These are phyloP conservation scores for Lethenteron reissneri DNA, from an alignment of 2,113 vertebrate genomes.

Conservation along the genomic window DNA sequence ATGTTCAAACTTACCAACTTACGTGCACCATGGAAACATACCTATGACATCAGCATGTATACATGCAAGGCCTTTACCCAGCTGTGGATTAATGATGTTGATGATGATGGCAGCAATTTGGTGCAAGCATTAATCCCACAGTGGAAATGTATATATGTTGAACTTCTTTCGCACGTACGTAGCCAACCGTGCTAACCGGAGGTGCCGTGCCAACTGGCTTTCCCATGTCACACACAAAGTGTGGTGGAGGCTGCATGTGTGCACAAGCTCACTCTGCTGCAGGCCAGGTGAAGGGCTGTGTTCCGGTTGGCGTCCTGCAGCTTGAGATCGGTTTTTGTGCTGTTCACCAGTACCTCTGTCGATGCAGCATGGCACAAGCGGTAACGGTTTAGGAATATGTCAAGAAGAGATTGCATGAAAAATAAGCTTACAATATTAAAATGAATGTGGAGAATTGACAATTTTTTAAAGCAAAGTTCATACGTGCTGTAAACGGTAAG, in stretches of 20 bases:
- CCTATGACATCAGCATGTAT: too few relatives aligned
- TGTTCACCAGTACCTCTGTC: conserved; percentile 54
- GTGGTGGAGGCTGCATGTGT: neutral
- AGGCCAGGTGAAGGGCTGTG: conserved; percentile 65
- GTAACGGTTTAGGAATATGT: too few relatives aligned
- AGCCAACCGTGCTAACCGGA: neutral
- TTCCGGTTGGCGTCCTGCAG: conserved; percentile 55
- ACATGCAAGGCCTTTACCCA: neutral
- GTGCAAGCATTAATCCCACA: neutral
- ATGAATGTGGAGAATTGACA: too few relatives aligned
- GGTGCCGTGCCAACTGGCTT: neutral
- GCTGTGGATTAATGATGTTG: neutral
- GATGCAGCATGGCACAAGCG: conserved; percentile 4
- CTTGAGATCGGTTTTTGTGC: conserved; percentile 34
- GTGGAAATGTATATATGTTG: neutral
- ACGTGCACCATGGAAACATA: too few relatives aligned
- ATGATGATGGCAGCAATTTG: neutral
- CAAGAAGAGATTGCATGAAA: too few relatives aligned
- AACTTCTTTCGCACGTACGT: neutral
- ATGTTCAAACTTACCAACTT: too few relatives aligned
- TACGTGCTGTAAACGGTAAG: too few relatives aligned
- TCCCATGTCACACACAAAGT: neutral
- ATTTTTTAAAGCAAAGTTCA: too few relatives aligned
- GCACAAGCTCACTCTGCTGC: conserved; percentile 48
- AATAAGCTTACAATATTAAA: too few relatives aligned